Conservation (phyloP, 2,888 invertebrate genomes). For the Phortica magna region DNA sequence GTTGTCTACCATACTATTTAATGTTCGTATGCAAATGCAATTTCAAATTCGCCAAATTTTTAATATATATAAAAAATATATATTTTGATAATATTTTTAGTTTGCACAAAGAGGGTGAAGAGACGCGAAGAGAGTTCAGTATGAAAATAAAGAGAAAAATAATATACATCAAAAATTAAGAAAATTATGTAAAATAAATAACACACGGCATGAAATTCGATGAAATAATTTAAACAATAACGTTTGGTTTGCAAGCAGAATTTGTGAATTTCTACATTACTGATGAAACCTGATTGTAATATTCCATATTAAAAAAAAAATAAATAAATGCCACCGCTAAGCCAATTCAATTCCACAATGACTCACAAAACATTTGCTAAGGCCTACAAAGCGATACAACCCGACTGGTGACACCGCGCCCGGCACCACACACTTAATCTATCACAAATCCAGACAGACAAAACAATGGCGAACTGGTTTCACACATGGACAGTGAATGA, state of each 20-base stretch:
- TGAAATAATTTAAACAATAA: not conserved
- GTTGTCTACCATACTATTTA: constrained; percentile 81
- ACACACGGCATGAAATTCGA: constrained; percentile 9
- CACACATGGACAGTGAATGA: not conserved
- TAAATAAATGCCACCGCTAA: not conserved
- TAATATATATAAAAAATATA: constrained; percentile 41
- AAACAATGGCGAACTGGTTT: constrained; percentile 19
- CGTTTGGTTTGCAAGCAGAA: not conserved
- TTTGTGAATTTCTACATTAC: not conserved
- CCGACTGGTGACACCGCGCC: not conserved
- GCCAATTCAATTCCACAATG: constrained; percentile 23
- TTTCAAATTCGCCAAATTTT: not conserved
- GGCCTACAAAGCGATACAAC: constrained; percentile 39
- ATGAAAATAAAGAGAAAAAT: constrained; percentile 67
- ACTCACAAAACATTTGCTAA: constrained; percentile 35
- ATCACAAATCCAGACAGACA: constrained; percentile 19
- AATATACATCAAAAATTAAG: constrained; percentile 55
- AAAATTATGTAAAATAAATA: constrained; percentile 10
- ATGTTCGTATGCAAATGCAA: constrained; percentile 22
- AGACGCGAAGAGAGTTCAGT: constrained; percentile 54
- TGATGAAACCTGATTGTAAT: too few relatives aligned
- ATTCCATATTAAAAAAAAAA: not conserved
- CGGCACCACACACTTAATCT: not conserved
- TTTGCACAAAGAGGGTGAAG: constrained; percentile 11
- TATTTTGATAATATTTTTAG: constrained; percentile 2